These are phyloP conservation scores for Palaemon carinicauda DNA, from an alignment of 1,140 invertebrate genomes.

Conservation along the genomic window DNA sequence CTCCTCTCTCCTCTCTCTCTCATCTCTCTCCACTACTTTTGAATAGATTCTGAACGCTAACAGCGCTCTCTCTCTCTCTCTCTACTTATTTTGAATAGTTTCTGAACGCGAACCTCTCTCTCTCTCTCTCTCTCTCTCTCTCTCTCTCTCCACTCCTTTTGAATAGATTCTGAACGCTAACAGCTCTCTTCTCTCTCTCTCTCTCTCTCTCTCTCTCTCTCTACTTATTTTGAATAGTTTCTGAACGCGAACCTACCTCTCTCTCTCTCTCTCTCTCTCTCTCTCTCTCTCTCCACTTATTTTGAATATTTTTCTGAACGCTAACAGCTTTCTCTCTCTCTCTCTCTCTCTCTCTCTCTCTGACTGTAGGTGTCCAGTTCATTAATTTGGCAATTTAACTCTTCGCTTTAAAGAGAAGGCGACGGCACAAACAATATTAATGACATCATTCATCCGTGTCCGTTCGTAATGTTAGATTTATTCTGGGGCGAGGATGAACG, in stretches of 20 bases:
- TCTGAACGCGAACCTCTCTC: background rate
- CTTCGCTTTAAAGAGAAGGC: background rate
- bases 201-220: background rate
- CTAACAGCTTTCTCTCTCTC: too few relatives aligned
- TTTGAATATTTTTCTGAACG: too few relatives aligned
- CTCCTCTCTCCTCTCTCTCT: too few relatives aligned
- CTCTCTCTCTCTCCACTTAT: background rate
- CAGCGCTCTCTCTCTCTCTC: background rate
- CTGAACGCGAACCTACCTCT: background rate
- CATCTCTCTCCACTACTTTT: too few relatives aligned
- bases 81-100: background rate
- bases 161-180: too few relatives aligned
- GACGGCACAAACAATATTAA: too few relatives aligned
- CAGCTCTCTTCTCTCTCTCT: background rate
- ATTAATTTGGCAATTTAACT: background rate
- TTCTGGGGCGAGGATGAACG: too few relatives aligned
- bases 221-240: background rate
- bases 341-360: background rate
- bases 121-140: background rate
- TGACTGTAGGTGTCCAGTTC: background rate
- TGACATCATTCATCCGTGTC: too few relatives aligned
- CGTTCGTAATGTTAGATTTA: too few relatives aligned
- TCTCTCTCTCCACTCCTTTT: background rate
- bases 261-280: background rate
- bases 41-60: too few relatives aligned